Percentiles rank a stretch among this genome's conserved stretches.
phyloP scores from a whole-genome alignment of 2,888 invertebrate species.

The Argyra leucocephala region DNA sequence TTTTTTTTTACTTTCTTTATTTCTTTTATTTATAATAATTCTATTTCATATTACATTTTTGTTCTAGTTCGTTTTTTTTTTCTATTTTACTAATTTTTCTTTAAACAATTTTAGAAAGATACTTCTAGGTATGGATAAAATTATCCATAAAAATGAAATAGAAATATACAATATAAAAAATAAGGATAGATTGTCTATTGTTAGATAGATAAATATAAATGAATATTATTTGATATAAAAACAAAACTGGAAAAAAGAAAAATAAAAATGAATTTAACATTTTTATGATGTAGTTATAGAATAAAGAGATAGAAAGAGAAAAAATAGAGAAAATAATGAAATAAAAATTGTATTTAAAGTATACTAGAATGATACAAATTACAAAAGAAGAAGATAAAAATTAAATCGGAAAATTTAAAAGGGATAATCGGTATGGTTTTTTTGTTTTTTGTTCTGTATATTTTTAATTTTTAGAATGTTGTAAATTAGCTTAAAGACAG shows the following conservation, averaged over 20 bases:
- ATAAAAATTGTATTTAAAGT: too few relatives aligned
- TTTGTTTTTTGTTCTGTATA: not conserved
- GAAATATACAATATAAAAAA: not conserved
- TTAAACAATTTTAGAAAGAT: too few relatives aligned
- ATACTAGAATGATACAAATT: too few relatives aligned
- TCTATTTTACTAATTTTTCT: not conserved
- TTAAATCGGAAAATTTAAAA: too few relatives aligned
- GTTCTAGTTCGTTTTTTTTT: not conserved
- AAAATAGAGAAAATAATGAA: too few relatives aligned
- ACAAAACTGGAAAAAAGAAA: not conserved
- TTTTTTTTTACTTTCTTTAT: not conserved
- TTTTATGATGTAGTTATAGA: not conserved
- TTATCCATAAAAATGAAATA: too few relatives aligned
- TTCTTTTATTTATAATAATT: not conserved
- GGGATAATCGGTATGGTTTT: too few relatives aligned
- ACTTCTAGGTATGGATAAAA: too few relatives aligned
- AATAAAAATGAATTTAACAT: not conserved
- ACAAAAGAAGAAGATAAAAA: too few relatives aligned
- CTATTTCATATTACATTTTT: not conserved
- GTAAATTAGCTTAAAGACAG: too few relatives aligned
- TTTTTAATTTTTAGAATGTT: not conserved
- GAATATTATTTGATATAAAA: too few relatives aligned
- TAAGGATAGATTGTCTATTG: not conserved
- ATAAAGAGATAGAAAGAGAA: not conserved
- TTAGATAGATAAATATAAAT: not conserved